A percentile compares a stretch with the other conserved stretches of the same genome.
Evolutionary conservation across 2,888 invertebrate genomes (phyloP).

Genomic region (Helleia helle): DNA sequence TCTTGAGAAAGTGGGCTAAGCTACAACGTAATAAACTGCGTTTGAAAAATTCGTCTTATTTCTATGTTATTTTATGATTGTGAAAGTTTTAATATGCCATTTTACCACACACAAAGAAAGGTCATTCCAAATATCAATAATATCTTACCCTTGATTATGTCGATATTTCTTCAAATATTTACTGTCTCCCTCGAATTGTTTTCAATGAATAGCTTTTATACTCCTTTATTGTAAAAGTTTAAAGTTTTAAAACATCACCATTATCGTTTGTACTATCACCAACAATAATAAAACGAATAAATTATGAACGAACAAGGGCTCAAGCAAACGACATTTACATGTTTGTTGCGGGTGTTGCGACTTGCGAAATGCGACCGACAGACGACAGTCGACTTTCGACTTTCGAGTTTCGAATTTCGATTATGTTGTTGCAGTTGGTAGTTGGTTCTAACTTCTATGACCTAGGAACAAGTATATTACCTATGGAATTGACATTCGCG

Average conservation of each 20-base stretch:
- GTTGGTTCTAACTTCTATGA: too few species aligned
- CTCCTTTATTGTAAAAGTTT: background rate
- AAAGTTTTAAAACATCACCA: slow-evolving; percentile 32
- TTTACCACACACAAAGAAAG: slow-evolving; percentile 23
- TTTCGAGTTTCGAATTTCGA: too few species aligned
- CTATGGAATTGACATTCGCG: too few species aligned
- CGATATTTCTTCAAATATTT: slow-evolving; percentile 10
- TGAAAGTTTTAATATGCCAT: background rate
- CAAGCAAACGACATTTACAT: slow-evolving; percentile 1
- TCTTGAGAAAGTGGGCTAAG: slow-evolving; percentile 45
- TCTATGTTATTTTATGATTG: background rate
- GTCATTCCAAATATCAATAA: slow-evolving; percentile 45
- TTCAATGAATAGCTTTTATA: slow-evolving; percentile 1
- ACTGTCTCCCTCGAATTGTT: background rate
- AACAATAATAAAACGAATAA: slow-evolving; percentile 29
- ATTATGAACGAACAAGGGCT: slow-evolving; percentile 22
- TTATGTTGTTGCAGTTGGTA: too few species aligned
- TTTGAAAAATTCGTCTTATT: too few species aligned
- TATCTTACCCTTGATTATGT: slow-evolving; percentile 31
- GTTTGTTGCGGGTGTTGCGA: too few species aligned
- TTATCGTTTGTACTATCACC: slow-evolving; percentile 38
- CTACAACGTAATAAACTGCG: slow-evolving; percentile 12
- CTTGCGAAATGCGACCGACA: too few species aligned
- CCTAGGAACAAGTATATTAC: too few species aligned
- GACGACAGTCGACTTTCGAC: too few species aligned